phyloP scores from a whole-genome alignment of 2,888 invertebrate genomes.

The Mechanitis mazaeus region DNA sequence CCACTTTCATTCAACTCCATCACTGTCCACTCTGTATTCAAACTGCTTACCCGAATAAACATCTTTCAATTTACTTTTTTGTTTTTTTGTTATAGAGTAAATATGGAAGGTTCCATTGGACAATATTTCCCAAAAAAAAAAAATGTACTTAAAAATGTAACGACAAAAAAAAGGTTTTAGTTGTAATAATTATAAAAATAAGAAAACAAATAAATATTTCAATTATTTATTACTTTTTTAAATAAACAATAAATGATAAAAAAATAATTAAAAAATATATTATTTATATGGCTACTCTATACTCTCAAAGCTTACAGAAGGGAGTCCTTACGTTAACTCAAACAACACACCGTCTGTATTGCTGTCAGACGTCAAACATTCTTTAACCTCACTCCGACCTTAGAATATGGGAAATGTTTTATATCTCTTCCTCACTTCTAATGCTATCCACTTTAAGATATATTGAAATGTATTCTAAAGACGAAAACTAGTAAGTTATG shows the following conservation, averaged over 20 bases:
- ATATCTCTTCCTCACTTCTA: conserved; percentile 2
- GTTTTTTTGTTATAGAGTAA: conserved; percentile 25
- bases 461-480: not conserved
- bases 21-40: conserved; percentile 17
- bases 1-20: conserved; percentile 17
- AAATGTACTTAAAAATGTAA: not conserved
- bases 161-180: not conserved
- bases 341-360: conserved; percentile 26
- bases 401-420: conserved; percentile 7
- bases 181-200: not conserved
- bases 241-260: too few species aligned
- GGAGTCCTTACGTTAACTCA: conserved; percentile 15
- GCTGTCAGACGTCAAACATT: conserved; percentile 27
- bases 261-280: too few species aligned
- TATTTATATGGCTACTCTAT: conserved; percentile 12
- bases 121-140: not conserved
- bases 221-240: too few species aligned
- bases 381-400: conserved; percentile 25
- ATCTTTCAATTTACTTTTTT: conserved; percentile 22
- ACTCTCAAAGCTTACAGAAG: conserved; percentile 22
- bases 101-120: not conserved
- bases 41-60: conserved; percentile 38
- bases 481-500: not conserved
- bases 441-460: not conserved
- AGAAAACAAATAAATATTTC: not conserved